phyloP scores from a whole-genome alignment of 2,113 vertebrate genomes.

The Caloenas nicobarica region DNA sequence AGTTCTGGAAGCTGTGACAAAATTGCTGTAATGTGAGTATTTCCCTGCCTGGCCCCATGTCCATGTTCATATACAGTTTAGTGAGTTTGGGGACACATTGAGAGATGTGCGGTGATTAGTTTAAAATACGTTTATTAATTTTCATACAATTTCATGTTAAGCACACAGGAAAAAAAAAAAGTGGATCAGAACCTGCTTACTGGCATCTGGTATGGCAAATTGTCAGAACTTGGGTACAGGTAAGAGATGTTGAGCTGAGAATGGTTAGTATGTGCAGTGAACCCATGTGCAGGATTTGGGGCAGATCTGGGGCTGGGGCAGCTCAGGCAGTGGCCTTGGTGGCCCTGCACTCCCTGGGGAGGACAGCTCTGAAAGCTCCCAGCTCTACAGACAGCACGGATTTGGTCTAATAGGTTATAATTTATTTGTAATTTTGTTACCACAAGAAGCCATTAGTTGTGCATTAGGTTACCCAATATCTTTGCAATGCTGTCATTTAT shows the following conservation, averaged over 20 bases:
- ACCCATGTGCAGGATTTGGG: not conserved
- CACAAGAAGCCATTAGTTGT: not conserved
- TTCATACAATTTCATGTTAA: not conserved
- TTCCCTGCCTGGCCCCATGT: not conserved
- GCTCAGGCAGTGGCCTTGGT: not conserved
- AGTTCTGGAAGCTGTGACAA: not conserved
- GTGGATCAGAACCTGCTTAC: not conserved
- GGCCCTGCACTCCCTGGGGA: fast-evolving
- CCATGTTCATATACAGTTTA: not conserved
- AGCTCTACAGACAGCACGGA: not conserved
- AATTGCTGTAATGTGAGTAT: not conserved
- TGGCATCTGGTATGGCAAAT: not conserved
- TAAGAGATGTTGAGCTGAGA: not conserved
- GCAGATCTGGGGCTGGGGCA: not conserved
- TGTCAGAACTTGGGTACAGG: not conserved
- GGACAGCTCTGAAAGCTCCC: not conserved
- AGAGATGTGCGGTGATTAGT: not conserved
- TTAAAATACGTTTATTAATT: not conserved
- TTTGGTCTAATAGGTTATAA: not conserved
- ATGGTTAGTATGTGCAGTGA: not conserved
- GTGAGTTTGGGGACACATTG: not conserved
- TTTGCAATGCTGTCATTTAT: not conserved
- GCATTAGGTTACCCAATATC: not conserved
- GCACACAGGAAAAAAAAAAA: not conserved
- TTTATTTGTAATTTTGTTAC: not conserved